These are phyloP conservation scores for Diaperis boleti DNA, from an alignment of 2,888 invertebrate genomes.

Conservation along the genomic window DNA sequence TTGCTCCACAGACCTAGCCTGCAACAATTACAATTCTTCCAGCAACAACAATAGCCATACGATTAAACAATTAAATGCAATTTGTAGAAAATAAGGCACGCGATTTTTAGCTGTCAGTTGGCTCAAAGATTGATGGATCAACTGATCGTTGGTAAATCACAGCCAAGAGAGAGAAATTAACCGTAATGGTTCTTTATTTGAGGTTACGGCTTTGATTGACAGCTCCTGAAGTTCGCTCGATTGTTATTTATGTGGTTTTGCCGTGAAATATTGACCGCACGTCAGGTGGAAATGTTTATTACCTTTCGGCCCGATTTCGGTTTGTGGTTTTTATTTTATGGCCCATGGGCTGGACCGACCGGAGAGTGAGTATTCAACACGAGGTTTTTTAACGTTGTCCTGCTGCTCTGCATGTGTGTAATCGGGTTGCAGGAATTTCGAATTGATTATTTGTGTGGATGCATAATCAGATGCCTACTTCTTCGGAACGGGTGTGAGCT, in stretches of 20 bases:
- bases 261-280: conserved; percentile 51
- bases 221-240: conserved; percentile 58
- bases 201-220: conserved; percentile 61
- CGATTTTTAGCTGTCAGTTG: conserved; percentile 62
- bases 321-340: conserved; percentile 48
- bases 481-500: conserved; percentile 17
- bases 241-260: conserved; percentile 59
- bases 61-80: conserved; percentile 66
- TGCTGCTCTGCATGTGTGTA: not conserved
- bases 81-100: conserved; percentile 60
- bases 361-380: conserved; percentile 11
- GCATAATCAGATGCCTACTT: conserved; percentile 9
- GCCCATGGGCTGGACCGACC: conserved; percentile 17
- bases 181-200: conserved; percentile 53
- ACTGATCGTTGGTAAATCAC: conserved; percentile 51
- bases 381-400: not conserved
- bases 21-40: conserved; percentile 50
- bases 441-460: not conserved
- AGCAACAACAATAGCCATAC: conserved; percentile 60
- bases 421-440: not conserved
- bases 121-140: conserved; percentile 59
- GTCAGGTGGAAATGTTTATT: conserved; percentile 51
- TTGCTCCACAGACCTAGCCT: conserved; percentile 37
- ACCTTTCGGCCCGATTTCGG: conserved; percentile 45
- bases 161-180: conserved; percentile 48